Base-by-base conservation (phyloP, 2,113 vertebrate species). In the Perognathus longimembris region DNA sequence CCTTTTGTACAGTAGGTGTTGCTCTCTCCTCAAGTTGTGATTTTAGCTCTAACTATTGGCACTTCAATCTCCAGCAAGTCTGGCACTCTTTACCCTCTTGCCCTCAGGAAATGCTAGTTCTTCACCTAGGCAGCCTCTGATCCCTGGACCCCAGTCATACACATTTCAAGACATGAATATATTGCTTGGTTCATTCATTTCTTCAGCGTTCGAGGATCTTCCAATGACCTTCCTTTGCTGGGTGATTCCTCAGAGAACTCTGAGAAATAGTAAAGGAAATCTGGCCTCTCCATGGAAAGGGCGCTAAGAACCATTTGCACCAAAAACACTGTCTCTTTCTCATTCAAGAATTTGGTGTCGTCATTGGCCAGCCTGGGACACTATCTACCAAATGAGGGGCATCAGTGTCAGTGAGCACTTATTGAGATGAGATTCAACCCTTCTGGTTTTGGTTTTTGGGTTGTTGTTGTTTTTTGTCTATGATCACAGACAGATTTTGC, bases 11-110 rank as follows among this genome's bases (percentile, higher is more conserved):
- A 28, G 95, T 96, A 97, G 92, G 85, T 92, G 83, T 93, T 96
- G 97, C 92, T 95, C 90, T 92, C 71, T 96, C 95, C 95, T 96
- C 93, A 97, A 96, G 93, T 78, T 96, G 94, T 95, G 95, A 96
- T 97, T 96, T 93, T 85, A 96, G 75, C 93, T 85, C 88, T 93
- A 88, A 95, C 96, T 93, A 94, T 70, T 95, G 95, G 96, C 92
- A 88, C 94, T 93, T 96, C 4, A 0, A 57, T 97, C 93, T 84
- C 84, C 92, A 95, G 93, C 96, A 96, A 64, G 84, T 66, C 80
- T 59, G 95, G 85, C 64, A 28, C 94, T 96, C 83, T 80, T 64
- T 85, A 69, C 81, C 57, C 93, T 94, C 73, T n/a, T 38, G 42
- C 91, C 94, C 93, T 96, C 91, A 67, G 36, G 63, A 85, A 78